phyloP scores from a whole-genome alignment of 2,888 invertebrate species.

The Andrena dorsata region DNA sequence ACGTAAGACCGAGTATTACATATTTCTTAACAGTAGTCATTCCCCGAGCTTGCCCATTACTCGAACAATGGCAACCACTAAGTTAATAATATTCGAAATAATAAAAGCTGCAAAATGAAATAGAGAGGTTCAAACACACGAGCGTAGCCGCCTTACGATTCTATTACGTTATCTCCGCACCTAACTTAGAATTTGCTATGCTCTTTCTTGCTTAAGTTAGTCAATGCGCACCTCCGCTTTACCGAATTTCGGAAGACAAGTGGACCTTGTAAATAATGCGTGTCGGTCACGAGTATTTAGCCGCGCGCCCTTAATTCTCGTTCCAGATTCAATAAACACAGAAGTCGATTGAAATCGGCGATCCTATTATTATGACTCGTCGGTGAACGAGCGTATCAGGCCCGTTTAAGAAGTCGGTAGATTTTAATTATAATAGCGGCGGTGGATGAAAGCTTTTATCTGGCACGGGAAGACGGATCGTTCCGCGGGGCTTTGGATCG shows the following conservation, averaged over 20 bases:
- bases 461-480: neutral
- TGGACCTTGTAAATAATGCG: constrained; percentile 19
- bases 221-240: constrained; percentile 2
- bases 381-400: neutral
- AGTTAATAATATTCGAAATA: neutral
- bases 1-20: neutral
- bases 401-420: constrained; percentile 2
- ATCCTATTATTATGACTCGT: neutral
- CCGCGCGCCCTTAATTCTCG: constrained; percentile 4
- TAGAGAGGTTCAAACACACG: neutral
- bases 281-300: neutral
- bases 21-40: neutral
- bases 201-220: constrained; percentile 17
- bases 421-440: constrained; percentile 1
- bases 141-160: constrained; percentile 3
- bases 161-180: neutral
- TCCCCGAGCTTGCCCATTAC: neutral
- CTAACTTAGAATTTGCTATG: neutral
- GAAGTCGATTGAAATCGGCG: neutral
- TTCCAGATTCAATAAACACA: constrained; percentile 13
- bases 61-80: neutral
- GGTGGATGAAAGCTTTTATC: neutral
- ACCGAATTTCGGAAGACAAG: constrained; percentile 4
- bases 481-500: constrained; percentile 7
- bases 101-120: neutral